Conservation (phyloP, 2,797 vertebrate species). For the Synaphobranchus kaupii region DNA sequence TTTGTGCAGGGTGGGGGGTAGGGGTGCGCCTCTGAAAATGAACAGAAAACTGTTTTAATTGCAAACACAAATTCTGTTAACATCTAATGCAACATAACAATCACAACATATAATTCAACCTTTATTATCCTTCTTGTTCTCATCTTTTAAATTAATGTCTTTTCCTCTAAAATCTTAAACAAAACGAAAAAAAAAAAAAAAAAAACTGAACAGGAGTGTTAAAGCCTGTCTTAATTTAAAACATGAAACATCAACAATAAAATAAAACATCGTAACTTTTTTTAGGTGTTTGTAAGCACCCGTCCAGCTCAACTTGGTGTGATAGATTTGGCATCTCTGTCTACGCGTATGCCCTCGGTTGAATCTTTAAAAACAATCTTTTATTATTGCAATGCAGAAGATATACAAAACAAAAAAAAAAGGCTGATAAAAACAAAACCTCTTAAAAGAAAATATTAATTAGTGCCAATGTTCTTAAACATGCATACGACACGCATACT, state of each 20-base stretch:
- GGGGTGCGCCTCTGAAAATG: slow-evolving; percentile 18
- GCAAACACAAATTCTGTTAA: slow-evolving; percentile 29
- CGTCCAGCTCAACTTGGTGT: slow-evolving; percentile 70
- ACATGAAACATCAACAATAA: slow-evolving; percentile 75
- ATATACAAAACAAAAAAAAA: slow-evolving; percentile 73
- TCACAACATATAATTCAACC: slow-evolving; percentile 59
- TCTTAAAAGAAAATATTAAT: slow-evolving; percentile 72
- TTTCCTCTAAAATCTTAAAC: slow-evolving; percentile 81
- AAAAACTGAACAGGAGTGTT: slow-evolving; percentile 80
- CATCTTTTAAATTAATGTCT: slow-evolving; percentile 77
- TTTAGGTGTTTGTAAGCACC: slow-evolving; percentile 76
- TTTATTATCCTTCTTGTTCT: slow-evolving; percentile 80
- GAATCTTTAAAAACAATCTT: slow-evolving; percentile 73
- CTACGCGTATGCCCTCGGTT: slow-evolving; percentile 73
- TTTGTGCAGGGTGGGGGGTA: background rate
- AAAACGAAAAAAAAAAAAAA: slow-evolving; percentile 72
- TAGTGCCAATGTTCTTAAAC: slow-evolving; percentile 77
- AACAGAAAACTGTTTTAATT: slow-evolving; percentile 15
- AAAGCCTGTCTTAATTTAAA: slow-evolving; percentile 83
- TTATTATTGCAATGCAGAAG: slow-evolving; percentile 80
- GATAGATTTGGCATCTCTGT: slow-evolving; percentile 79
- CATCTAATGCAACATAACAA: slow-evolving; percentile 31
- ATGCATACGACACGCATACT: slow-evolving; percentile 74
- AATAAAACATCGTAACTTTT: slow-evolving; percentile 75
- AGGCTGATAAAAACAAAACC: slow-evolving; percentile 66